Evolutionary conservation across 2,797 vertebrate species (phyloP), one percentile per base, ranked within the genome.

Genomic region (Mormyrops attenuatus): DNA sequence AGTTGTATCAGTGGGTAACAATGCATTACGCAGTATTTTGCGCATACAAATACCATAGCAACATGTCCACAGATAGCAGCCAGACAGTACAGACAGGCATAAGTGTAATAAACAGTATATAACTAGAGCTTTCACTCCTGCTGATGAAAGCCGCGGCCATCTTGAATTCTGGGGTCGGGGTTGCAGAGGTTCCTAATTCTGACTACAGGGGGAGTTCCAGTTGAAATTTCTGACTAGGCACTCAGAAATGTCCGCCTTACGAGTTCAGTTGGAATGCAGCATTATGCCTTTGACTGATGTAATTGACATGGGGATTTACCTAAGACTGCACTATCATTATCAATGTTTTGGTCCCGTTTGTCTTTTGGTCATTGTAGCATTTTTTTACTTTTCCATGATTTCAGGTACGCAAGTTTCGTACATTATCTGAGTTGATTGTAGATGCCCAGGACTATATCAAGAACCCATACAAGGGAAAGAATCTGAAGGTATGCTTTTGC

Each of bases 371-470:
- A 11, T n/a, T n/a, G 17, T 47, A 82, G 38, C 38, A 47, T 47
- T 44, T 44, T 17, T 80, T 47, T 82, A 20, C 41, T 41, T n/a
- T 82, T 47, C 30, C 15, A 34, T 20, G 77, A 82, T 82, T 47
- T 9, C 92, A 99, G 98, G 95, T 98, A 89, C 95, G 96, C 53
- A 98, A 97, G 92, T 93, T 93, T 88, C 97, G 97, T 20, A 97
- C 95, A 0, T 94, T 98, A 89, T 92, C 96, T 0, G 98, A 99
- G 89, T 93, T 99, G 90, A 95, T 99, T n/a, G 92, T 92, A 30
- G 97, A 97, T 0, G 98, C 97, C 0, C 95, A 97, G 91, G 94
- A 94, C 88, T 93, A 94, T 0, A 94, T 97, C 90, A 95, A 95
- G 92, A 94, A 96, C 69, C 95, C 96, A 38, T 94, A 92, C 87